phyloP scores from a whole-genome alignment of 2,113 vertebrate species.

The Ascaphus truei region DNA sequence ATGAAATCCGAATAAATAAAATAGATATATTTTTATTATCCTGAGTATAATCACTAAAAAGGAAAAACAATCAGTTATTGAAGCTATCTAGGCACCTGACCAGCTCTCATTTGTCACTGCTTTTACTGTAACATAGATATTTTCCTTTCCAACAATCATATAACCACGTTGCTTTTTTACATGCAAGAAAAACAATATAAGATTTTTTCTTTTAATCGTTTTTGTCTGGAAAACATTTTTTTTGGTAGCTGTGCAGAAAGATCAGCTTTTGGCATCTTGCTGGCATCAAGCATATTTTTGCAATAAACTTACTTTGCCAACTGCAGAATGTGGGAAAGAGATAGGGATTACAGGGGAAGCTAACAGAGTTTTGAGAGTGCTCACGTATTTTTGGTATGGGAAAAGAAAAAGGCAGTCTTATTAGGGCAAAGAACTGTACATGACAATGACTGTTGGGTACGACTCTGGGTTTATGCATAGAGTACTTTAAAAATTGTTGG shows the following conservation, averaged over 20 bases:
- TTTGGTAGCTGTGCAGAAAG: not conserved
- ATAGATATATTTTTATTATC: not conserved
- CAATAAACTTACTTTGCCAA: constrained; percentile 20
- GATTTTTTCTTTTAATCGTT: not conserved
- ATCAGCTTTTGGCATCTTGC: constrained; percentile 5
- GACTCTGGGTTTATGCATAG: too few relatives aligned
- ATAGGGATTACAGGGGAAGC: not conserved
- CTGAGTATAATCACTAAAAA: not conserved
- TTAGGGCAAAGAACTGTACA: not conserved
- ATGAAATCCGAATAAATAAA: not conserved
- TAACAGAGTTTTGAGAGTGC: not conserved
- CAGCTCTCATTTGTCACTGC: constrained; percentile 5
- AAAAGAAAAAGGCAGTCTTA: not conserved
- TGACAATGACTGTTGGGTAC: too few relatives aligned
- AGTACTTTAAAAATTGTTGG: too few relatives aligned
- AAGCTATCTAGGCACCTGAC: not conserved
- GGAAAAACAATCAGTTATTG: not conserved
- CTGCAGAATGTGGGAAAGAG: constrained; percentile 20
- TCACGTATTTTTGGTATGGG: not conserved
- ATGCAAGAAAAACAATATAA: constrained; percentile 6
- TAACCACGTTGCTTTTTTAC: not conserved
- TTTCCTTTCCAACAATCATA: constrained; percentile 4
- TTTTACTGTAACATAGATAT: not conserved
- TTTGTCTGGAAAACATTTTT: constrained; percentile 19
- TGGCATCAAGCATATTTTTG: constrained; percentile 15